phyloP scores from a whole-genome alignment of 2,113 vertebrate genomes.

The Mastomys coucha region DNA sequence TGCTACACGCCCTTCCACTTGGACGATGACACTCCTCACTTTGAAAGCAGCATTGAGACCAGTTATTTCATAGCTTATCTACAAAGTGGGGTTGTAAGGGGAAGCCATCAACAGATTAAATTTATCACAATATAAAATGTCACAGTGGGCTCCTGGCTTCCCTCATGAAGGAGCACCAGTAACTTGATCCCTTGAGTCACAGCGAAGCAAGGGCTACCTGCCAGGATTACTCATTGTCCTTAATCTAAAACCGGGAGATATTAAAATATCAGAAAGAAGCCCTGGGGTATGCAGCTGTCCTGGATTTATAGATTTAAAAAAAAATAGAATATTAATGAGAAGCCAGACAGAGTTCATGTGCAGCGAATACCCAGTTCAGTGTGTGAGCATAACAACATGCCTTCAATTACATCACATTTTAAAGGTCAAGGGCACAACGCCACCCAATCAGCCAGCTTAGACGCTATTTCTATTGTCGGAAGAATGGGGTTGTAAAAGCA shows the following conservation, averaged over 20 bases:
- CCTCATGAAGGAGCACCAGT: neutral
- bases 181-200: neutral
- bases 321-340: constrained; percentile 43
- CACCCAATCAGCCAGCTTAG: neutral
- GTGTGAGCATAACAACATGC: neutral
- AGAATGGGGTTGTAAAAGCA: neutral
- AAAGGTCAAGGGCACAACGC: constrained; percentile 49
- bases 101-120: constrained; percentile 45
- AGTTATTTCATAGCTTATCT: constrained; percentile 41
- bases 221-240: neutral
- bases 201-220: neutral
- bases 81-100: neutral
- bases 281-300: neutral
- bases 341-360: constrained; percentile 30
- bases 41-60: neutral
- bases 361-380: constrained; percentile 43
- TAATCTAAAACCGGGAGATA: neutral
- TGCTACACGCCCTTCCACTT: neutral
- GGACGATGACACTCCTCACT: neutral
- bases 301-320: neutral
- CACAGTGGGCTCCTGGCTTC: neutral
- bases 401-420: constrained; percentile 40
- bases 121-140: constrained; percentile 26
- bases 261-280: neutral
- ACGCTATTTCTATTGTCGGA: neutral